Conservation (phyloP, 1,140 invertebrate species). For the Drosophila ficusphila region DNA sequence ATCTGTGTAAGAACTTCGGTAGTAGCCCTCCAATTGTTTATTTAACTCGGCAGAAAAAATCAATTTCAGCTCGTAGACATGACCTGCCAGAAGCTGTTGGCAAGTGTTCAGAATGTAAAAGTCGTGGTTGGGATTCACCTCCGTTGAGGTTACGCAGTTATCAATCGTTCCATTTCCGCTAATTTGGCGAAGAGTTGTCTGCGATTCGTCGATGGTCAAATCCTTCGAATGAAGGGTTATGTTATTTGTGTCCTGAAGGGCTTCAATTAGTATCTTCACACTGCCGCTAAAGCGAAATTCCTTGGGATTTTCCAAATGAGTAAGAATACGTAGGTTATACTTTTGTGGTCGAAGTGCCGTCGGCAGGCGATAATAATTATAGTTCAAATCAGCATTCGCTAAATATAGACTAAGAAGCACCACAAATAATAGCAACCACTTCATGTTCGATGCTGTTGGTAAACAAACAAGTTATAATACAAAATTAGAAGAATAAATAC, state of each 20-base stretch:
- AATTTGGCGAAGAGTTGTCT: slow-evolving; percentile 78
- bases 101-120: slow-evolving; percentile 87
- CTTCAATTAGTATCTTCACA: slow-evolving; percentile 86
- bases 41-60: slow-evolving; percentile 87
- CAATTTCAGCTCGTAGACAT: slow-evolving; percentile 88
- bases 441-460: slow-evolving; percentile 85
- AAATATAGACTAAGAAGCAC: slow-evolving; percentile 17
- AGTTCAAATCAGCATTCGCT: slow-evolving; percentile 6
- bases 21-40: slow-evolving; percentile 89
- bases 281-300: slow-evolving; percentile 88
- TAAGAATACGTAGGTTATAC: not conserved
- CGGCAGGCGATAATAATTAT: slow-evolving; percentile 87
- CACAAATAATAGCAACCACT: slow-evolving; percentile 84
- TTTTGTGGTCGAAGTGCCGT: slow-evolving; percentile 86
- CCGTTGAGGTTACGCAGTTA: slow-evolving; percentile 62
- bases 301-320: slow-evolving; percentile 68
- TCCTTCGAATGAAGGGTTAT: slow-evolving; percentile 89
- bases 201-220: slow-evolving; percentile 85
- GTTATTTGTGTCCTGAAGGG: slow-evolving; percentile 85
- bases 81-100: slow-evolving; percentile 83
- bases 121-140: slow-evolving; percentile 87
- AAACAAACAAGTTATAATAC: no score
- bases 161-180: slow-evolving; percentile 29
- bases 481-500: no score
- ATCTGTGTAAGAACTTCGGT: slow-evolving; percentile 90